A percentile compares a stretch with the other conserved stretches of the same genome.
These are phyloP conservation scores for Dicycla oo DNA, from an alignment of 2,888 invertebrate species.

Conservation along the genomic window DNA sequence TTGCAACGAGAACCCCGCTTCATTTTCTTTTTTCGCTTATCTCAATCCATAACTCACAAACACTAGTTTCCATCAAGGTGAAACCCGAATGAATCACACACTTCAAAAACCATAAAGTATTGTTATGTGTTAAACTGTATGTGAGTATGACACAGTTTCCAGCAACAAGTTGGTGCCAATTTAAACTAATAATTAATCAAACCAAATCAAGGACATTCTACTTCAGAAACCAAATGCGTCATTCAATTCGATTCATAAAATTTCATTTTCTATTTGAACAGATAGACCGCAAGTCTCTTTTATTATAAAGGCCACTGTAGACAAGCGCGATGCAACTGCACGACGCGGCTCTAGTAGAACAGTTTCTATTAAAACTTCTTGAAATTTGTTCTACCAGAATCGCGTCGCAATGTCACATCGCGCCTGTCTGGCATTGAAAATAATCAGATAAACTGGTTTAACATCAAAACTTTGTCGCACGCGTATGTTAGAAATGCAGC, in stretches of 20 bases:
- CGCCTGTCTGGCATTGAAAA: background rate
- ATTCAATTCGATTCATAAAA: background rate
- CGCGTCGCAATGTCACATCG: no score
- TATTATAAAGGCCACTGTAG: background rate
- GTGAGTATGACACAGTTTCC: background rate
- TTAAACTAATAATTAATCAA: background rate
- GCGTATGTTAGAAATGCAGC: background rate
- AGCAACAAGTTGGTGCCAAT: background rate
- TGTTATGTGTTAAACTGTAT: background rate
- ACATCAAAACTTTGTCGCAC: background rate
- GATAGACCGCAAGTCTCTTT: background rate
- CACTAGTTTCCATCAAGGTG: no score
- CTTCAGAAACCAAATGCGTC: background rate
- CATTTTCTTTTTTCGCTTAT: no score
- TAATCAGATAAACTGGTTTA: background rate
- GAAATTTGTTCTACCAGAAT: no score
- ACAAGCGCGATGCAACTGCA: no score
- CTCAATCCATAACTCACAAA: no score
- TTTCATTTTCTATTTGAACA: background rate
- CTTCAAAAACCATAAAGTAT: background rate
- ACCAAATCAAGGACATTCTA: background rate
- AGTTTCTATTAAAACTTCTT: no score
- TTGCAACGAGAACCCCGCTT: no score
- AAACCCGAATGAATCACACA: background rate
- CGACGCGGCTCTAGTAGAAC: no score